A percentile compares a stretch with the other conserved stretches of the same genome.
These are phyloP conservation scores for Cheilosia soror DNA, from an alignment of 2,888 invertebrate genomes.

Conservation along the genomic window DNA sequence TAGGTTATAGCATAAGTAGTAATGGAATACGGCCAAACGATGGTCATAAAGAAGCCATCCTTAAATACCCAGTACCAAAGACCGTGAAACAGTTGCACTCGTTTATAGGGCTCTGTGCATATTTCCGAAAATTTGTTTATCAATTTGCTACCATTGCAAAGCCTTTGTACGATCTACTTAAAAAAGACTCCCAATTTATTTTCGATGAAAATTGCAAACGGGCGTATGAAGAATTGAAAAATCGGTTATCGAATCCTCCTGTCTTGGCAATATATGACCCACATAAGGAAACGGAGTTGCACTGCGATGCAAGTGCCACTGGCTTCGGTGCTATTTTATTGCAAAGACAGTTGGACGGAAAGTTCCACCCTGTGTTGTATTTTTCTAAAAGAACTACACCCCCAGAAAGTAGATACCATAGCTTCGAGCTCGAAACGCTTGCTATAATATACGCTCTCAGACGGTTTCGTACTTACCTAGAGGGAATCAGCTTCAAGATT, in stretches of 20 bases:
- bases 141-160: slow-evolving; percentile 76
- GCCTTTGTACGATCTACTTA: slow-evolving; percentile 77
- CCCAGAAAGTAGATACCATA: slow-evolving; percentile 77
- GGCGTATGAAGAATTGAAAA: slow-evolving; percentile 47
- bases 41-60: slow-evolving; percentile 19
- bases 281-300: slow-evolving; percentile 77
- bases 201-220: slow-evolving; percentile 25
- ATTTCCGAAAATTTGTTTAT: slow-evolving; percentile 56
- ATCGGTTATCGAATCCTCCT: slow-evolving; percentile 54
- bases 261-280: slow-evolving; percentile 78
- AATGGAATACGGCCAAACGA: slow-evolving; percentile 30
- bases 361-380: slow-evolving; percentile 78
- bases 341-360: slow-evolving; percentile 67
- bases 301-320: slow-evolving; percentile 77
- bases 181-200: slow-evolving; percentile 31
- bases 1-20: slow-evolving; percentile 25
- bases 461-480: slow-evolving; percentile 76
- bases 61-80: slow-evolving; percentile 34
- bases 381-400: slow-evolving; percentile 77
- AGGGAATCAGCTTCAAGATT: slow-evolving; percentile 76
- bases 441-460: slow-evolving; percentile 77
- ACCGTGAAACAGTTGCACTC: slow-evolving; percentile 14
- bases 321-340: slow-evolving; percentile 77
- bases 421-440: slow-evolving; percentile 79
- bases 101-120: slow-evolving; percentile 59